A percentile compares a stretch with the other conserved stretches of the same genome.
These are phyloP conservation scores for Pristionchus entomophagus DNA, from an alignment of 2,888 invertebrate species.

Conservation along the genomic window DNA sequence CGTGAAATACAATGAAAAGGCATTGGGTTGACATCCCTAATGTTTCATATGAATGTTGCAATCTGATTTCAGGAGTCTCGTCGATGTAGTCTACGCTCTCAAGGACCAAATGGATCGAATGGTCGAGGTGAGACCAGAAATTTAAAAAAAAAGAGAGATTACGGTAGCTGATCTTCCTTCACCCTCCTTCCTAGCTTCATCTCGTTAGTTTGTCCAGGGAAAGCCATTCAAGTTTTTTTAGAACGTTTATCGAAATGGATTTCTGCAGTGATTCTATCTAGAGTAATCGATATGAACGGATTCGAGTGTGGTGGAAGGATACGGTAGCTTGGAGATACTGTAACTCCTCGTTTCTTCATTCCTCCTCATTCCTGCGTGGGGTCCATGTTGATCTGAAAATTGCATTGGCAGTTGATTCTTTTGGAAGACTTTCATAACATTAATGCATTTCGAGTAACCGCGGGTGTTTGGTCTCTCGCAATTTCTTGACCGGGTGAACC, in stretches of 20 bases:
- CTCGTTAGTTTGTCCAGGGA: too few relatives aligned
- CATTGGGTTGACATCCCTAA: too few relatives aligned
- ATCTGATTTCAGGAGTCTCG: slow-evolving; percentile 81
- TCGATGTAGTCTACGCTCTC: slow-evolving; percentile 86
- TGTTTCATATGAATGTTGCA: too few relatives aligned
- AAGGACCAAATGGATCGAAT: slow-evolving; percentile 84
- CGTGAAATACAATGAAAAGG: too few relatives aligned
- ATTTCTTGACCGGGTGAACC: too few relatives aligned
- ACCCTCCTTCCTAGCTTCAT: too few relatives aligned
- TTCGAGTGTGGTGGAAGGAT: background rate
- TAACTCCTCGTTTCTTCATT: background rate
- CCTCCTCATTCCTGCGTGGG: slow-evolving; percentile 3
- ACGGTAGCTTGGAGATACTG: background rate
- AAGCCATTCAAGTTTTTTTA: too few relatives aligned
- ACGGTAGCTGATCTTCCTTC: too few relatives aligned
- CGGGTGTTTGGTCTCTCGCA: too few relatives aligned
- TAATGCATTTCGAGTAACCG: too few relatives aligned
- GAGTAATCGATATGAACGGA: background rate
- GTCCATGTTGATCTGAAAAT: slow-evolving; percentile 19
- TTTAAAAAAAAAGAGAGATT: background rate
- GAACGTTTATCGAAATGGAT: slow-evolving; percentile 3
- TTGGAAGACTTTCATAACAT: too few relatives aligned
- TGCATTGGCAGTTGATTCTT: too few relatives aligned
- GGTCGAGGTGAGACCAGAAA: slow-evolving; percentile 51
- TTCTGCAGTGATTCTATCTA: background rate